A percentile compares a stretch with the other conserved stretches of the same genome.
Evolutionary conservation across 2,888 invertebrate genomes (phyloP).

Genomic region (Dioctria rufipes): DNA sequence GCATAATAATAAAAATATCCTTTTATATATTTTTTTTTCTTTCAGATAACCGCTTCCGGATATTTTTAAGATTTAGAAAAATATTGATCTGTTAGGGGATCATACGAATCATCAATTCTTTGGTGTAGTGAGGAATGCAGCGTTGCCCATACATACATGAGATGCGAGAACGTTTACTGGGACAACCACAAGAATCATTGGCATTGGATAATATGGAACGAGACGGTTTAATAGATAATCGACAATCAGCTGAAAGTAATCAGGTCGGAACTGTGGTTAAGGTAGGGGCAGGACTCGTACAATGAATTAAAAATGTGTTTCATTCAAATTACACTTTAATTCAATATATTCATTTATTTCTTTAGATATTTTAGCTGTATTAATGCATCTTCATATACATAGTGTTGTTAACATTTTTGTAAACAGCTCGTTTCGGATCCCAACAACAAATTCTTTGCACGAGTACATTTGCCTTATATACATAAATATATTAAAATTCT

Average conservation of each 20-base stretch:
- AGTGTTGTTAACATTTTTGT: conserved; percentile 28
- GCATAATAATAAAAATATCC: too few species aligned
- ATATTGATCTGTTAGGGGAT: conserved; percentile 9
- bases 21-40: conserved; percentile 1
- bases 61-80: not conserved
- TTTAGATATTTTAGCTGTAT: conserved; percentile 53
- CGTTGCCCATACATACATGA: conserved; percentile 93
- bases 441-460: conserved; percentile 68
- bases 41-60: conserved; percentile 8
- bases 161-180: conserved; percentile 92
- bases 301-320: conserved; percentile 64
- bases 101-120: not conserved
- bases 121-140: conserved; percentile 68
- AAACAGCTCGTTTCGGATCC: conserved; percentile 44
- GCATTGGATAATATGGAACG: conserved; percentile 77
- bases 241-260: conserved; percentile 75
- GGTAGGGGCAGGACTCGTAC: conserved; percentile 75
- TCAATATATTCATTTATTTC: conserved; percentile 49
- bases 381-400: conserved; percentile 28
- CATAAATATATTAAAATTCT: not conserved
- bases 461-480: conserved; percentile 70
- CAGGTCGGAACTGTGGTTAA: conserved; percentile 92
- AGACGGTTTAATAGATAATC: conserved; percentile 72
- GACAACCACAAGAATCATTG: conserved; percentile 79
- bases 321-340: conserved; percentile 20